A percentile compares a stretch with the other conserved stretches of the same genome.
phyloP scores from a whole-genome alignment of 2,797 vertebrate species.

The Gymnoscopelus microlampas region DNA sequence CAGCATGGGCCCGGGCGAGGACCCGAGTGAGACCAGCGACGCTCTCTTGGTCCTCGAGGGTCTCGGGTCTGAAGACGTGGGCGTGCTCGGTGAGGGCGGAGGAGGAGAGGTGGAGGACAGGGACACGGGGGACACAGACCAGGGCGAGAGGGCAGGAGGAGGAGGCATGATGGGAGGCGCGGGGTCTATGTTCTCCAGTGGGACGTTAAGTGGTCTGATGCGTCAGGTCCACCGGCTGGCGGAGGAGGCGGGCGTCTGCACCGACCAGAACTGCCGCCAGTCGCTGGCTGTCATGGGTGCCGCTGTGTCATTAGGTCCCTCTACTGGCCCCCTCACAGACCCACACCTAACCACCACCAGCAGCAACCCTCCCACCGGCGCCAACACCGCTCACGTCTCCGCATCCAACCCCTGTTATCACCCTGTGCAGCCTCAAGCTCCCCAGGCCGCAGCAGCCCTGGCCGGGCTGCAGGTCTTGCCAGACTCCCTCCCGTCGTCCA shows the following conservation, averaged over 20 bases:
- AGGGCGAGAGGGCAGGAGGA: slow-evolving; percentile 26
- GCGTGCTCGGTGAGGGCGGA: slow-evolving; percentile 57
- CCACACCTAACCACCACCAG: neutral
- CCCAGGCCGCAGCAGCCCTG: slow-evolving; percentile 4
- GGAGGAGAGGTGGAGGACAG: neutral
- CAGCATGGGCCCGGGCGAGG: slow-evolving; percentile 62
- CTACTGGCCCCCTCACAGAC: neutral
- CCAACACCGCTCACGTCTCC: too few species aligned
- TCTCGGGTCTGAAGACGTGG: slow-evolving; percentile 82
- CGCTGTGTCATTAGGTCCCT: neutral
- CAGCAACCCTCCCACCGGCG: neutral
- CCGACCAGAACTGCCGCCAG: slow-evolving; percentile 61
- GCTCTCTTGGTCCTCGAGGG: slow-evolving; percentile 89
- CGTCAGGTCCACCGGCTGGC: slow-evolving; percentile 75
- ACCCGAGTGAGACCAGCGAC: slow-evolving; percentile 86
- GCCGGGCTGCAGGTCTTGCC: slow-evolving; percentile 2
- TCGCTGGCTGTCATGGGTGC: slow-evolving; percentile 18
- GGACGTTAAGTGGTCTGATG: slow-evolving; percentile 72
- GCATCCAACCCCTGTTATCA: neutral
- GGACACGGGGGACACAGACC: slow-evolving; percentile 14
- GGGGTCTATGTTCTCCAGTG: slow-evolving; percentile 52
- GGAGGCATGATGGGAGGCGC: slow-evolving; percentile 16
- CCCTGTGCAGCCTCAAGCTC: neutral
- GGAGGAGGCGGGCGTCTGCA: slow-evolving; percentile 72
- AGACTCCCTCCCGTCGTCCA: neutral